phyloP scores from a whole-genome alignment of 37 sponge, comb jelly and placozoan genomes.

The Beroe forskalii region DNA sequence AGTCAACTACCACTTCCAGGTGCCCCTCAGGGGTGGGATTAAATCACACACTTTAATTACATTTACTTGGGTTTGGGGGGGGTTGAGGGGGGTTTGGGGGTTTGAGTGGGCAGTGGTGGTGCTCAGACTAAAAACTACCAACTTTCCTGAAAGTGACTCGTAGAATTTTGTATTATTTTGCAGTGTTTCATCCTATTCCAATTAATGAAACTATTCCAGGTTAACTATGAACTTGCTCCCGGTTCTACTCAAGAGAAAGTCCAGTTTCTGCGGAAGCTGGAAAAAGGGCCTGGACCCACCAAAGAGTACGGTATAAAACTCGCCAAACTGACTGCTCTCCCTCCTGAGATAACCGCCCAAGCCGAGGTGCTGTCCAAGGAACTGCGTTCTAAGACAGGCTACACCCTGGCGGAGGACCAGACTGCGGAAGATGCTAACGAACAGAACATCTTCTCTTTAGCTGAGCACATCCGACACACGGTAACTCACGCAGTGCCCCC shows the following conservation, averaged over 20 bases:
- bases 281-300: neutral
- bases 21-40: too few species aligned
- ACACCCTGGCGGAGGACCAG: neutral
- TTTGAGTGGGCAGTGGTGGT: too few species aligned
- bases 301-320: conserved; percentile 56
- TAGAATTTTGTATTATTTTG: too few species aligned
- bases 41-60: too few species aligned
- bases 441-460: conserved; percentile 4
- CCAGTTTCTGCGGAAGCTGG: conserved; percentile 33
- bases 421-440: neutral
- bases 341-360: neutral
- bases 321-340: conserved; percentile 57
- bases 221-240: conserved; percentile 42
- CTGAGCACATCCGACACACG: conserved; percentile 3
- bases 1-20: conserved; percentile 76
- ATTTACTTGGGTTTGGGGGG: too few species aligned
- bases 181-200: too few species aligned
- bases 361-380: conserved; percentile 13
- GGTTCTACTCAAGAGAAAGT: conserved; percentile 28
- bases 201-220: too few species aligned
- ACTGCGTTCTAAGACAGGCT: neutral
- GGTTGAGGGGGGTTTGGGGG: too few species aligned
- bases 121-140: too few species aligned
- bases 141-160: too few species aligned
- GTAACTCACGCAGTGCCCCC: neutral